Percentiles rank a stretch among this genome's conserved stretches.
Conservation (phyloP, 23 tunicate species). For the Oikopleura vanhoeffeni region DNA sequence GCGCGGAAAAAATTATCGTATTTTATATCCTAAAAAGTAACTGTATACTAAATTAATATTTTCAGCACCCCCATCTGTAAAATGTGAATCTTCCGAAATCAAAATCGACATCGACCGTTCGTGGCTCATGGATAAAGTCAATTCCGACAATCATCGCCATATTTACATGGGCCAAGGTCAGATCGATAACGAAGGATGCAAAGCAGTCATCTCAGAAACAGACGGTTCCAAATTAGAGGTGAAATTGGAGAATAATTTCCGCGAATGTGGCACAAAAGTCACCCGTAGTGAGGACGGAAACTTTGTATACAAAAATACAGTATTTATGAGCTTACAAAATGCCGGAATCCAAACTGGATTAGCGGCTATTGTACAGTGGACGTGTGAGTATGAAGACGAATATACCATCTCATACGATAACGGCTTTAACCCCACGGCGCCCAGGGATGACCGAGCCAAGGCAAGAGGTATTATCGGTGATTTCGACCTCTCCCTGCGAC, state of each 20-base stretch:
- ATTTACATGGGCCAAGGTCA: background rate
- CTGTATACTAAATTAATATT: no score
- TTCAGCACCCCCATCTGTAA: background rate
- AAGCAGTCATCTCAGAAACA: background rate
- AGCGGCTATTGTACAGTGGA: background rate
- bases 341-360: background rate
- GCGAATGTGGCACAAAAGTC: background rate
- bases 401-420: background rate
- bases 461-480: background rate
- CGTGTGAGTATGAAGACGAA: background rate
- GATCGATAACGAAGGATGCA: background rate
- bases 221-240: background rate
- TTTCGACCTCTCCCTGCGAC: background rate
- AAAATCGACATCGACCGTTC: background rate
- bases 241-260: background rate
- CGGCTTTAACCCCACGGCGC: background rate
- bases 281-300: background rate
- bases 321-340: background rate
- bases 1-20: no score
- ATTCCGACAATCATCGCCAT: background rate
- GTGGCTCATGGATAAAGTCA: background rate
- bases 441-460: background rate
- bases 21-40: no score
- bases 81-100: background rate
- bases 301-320: background rate